A percentile compares a stretch with the other conserved stretches of the same genome.
Conservation (phyloP, 2,888 invertebrate species). For the Onthophagus sagittarius region DNA sequence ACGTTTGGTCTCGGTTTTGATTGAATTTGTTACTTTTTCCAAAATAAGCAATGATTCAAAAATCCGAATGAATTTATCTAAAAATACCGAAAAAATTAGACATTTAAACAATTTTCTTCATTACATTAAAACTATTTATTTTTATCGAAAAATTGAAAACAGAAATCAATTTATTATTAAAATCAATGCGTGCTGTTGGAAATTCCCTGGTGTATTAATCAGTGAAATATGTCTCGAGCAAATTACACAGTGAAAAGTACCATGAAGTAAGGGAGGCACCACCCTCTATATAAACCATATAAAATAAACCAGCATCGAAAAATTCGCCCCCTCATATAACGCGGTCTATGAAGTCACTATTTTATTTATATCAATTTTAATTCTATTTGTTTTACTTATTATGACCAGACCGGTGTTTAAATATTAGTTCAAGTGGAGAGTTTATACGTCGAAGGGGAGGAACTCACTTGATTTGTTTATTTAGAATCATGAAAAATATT, state of each 20-base stretch:
- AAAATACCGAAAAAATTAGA: too few species aligned
- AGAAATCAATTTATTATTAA: neutral
- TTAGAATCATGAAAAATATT: constrained; percentile 26
- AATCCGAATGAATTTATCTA: too few species aligned
- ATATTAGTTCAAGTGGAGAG: neutral
- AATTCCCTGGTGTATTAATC: neutral
- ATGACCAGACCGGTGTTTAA: neutral
- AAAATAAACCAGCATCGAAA: neutral
- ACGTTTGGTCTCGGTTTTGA: too few species aligned
- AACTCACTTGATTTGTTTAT: constrained; percentile 24
- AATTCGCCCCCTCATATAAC: neutral
- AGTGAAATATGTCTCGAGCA: neutral
- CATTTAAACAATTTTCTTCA: too few species aligned
- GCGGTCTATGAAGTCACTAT: constrained; percentile 20
- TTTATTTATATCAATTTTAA: constrained; percentile 45
- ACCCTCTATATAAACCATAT: neutral
- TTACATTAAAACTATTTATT: too few species aligned
- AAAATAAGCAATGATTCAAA: too few species aligned
- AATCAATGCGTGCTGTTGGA: neutral
- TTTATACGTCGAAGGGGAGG: neutral
- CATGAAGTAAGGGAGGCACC: neutral
- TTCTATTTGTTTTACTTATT: constrained; percentile 43
- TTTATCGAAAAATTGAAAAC: too few species aligned
- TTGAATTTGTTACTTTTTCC: too few species aligned
- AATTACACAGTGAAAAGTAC: neutral